phyloP scores from a whole-genome alignment of 2,113 vertebrate genomes.

The Rhineura floridana region DNA sequence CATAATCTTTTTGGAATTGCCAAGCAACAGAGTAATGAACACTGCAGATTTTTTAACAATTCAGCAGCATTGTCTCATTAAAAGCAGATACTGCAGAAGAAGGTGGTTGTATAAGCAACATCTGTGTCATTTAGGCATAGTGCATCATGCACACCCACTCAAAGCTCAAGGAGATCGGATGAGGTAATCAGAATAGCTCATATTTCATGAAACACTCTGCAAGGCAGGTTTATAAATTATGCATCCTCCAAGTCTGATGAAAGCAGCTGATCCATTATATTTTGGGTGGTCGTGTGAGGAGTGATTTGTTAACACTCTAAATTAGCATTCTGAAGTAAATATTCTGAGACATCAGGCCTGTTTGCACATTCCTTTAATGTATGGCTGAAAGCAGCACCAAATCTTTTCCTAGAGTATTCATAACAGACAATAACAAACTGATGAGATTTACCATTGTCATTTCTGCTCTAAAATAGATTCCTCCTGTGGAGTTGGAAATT shows the following conservation, averaged over 20 bases:
- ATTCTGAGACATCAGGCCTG: background rate
- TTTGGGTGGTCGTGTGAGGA: background rate
- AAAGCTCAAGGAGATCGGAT: background rate
- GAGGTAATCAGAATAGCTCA: background rate
- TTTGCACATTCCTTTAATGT: background rate
- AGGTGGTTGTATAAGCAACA: background rate
- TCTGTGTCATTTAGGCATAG: background rate
- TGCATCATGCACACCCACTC: background rate
- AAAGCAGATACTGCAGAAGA: background rate
- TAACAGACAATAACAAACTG: background rate
- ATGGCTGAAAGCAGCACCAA: background rate
- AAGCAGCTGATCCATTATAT: background rate
- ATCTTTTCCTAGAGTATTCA: background rate
- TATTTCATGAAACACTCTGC: background rate
- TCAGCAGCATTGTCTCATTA: background rate
- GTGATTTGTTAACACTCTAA: background rate
- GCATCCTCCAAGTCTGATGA: background rate
- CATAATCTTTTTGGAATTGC: constrained; percentile 3
- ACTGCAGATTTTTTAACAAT: background rate
- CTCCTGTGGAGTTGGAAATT: background rate
- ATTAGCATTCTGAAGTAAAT: background rate
- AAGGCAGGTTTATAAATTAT: background rate
- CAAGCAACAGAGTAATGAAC: background rate
- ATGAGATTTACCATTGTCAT: too few relatives aligned
- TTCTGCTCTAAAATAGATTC: background rate